phyloP scores from a whole-genome alignment of 1,140 invertebrate species.

The Polypedilum pembai region DNA sequence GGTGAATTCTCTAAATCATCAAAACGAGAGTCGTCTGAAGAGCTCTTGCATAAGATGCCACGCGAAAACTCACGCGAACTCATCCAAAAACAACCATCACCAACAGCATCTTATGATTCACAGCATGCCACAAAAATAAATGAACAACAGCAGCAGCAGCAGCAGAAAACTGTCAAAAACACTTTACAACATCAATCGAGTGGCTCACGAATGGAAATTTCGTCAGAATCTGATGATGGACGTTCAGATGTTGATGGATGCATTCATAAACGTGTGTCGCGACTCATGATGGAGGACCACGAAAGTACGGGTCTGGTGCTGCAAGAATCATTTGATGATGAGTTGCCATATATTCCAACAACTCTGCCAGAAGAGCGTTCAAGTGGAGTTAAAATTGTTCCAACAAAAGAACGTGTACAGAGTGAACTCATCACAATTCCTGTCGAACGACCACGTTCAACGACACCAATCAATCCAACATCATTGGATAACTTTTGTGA shows the following conservation, averaged over 20 bases:
- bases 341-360: slow-evolving; percentile 78
- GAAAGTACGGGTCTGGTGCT: slow-evolving; percentile 69
- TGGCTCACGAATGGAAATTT: slow-evolving; percentile 36
- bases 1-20: slow-evolving; percentile 3
- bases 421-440: slow-evolving; percentile 68
- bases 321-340: slow-evolving; percentile 78
- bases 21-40: not conserved
- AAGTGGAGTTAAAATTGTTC: slow-evolving; percentile 68
- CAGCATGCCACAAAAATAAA: not conserved
- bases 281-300: slow-evolving; percentile 46
- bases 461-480: slow-evolving; percentile 69
- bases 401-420: slow-evolving; percentile 64
- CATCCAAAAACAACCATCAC: not conserved
- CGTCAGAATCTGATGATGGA: slow-evolving; percentile 70
- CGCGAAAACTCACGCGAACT: not conserved
- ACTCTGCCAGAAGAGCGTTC: slow-evolving; percentile 75
- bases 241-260: slow-evolving; percentile 48
- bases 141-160: not conserved
- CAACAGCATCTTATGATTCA: not conserved
- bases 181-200: not conserved
- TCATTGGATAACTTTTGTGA: slow-evolving; percentile 65
- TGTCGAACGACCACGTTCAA: slow-evolving; percentile 77
- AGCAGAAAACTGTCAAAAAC: not conserved
- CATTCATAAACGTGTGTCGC: slow-evolving; percentile 32
- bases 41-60: not conserved